These are phyloP conservation scores for Pipa parva DNA, from an alignment of 2,113 vertebrate genomes.

Conservation along the genomic window DNA sequence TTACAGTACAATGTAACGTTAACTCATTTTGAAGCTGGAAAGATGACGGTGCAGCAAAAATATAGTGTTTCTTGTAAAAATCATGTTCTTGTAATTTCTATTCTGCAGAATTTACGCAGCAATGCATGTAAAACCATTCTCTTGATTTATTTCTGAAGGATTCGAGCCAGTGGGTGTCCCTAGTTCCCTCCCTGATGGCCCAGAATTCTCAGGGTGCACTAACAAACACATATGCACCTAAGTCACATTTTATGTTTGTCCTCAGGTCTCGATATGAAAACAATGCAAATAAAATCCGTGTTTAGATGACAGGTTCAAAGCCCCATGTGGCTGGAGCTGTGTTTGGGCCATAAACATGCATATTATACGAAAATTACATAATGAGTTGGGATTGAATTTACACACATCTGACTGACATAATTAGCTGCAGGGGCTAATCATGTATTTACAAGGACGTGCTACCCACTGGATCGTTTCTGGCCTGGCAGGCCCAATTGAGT, in stretches of 20 bases:
- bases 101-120: too few relatives aligned
- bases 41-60: too few relatives aligned
- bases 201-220: background rate
- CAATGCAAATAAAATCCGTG: background rate
- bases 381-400: background rate
- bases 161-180: background rate
- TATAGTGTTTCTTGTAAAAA: too few relatives aligned
- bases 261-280: background rate
- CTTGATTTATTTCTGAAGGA: background rate
- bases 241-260: constrained; percentile 18
- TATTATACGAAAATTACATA: constrained; percentile 13
- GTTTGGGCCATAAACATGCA: constrained; percentile 10
- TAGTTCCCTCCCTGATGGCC: background rate
- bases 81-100: too few relatives aligned
- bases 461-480: background rate
- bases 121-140: background rate
- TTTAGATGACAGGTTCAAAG: background rate
- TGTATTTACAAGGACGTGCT: background rate
- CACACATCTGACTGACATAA: constrained; percentile 12
- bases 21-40: too few relatives aligned
- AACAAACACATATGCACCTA: constrained; percentile 5
- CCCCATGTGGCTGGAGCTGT: constrained; percentile 12
- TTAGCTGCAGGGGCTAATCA: background rate
- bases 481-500: background rate
- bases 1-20: too few relatives aligned